Conservation (phyloP, 2,113 vertebrate genomes). For the Urocolius indicus region DNA sequence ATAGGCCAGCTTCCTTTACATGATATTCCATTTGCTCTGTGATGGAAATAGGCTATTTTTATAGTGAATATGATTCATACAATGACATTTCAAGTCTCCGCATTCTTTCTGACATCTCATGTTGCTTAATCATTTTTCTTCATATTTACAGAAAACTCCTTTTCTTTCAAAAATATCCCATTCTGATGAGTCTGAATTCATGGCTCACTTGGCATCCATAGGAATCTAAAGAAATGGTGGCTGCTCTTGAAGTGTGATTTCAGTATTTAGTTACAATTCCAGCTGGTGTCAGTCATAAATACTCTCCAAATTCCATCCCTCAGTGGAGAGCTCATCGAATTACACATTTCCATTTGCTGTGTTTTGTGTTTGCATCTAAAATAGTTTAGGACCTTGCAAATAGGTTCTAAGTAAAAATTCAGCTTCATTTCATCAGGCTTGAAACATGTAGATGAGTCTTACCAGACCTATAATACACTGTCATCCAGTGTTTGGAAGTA, state of each 20-base stretch:
- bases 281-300: conserved; percentile 25
- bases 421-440: background rate
- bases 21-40: background rate
- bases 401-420: background rate
- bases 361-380: background rate
- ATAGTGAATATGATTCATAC: background rate
- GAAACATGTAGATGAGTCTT: background rate
- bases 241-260: background rate
- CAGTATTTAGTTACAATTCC: background rate
- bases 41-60: background rate
- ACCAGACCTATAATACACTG: background rate
- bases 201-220: background rate
- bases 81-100: background rate
- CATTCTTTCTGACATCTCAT: background rate
- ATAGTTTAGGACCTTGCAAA: background rate
- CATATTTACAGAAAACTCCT: background rate
- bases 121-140: background rate
- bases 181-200: background rate
- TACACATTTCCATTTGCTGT: background rate
- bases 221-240: background rate
- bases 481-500: background rate
- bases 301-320: background rate
- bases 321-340: background rate
- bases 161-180: background rate
- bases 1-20: background rate